Conservation (phyloP, 2,113 vertebrate genomes). For the Tamias sibiricus region DNA sequence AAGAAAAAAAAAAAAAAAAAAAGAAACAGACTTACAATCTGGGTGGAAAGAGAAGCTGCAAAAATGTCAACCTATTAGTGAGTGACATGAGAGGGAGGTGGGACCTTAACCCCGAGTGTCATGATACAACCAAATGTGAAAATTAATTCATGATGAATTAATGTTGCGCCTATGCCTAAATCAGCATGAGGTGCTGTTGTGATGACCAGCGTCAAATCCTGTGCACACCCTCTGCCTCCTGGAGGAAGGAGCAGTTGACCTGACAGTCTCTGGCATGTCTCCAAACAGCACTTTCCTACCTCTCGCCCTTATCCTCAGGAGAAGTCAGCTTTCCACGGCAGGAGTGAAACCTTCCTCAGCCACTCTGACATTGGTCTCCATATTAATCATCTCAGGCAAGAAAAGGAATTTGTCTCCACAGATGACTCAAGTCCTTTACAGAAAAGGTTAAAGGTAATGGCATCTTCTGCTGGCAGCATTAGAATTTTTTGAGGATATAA, state of each 20-base stretch:
- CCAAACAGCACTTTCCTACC: background rate
- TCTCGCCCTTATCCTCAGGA: background rate
- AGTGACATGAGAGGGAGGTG: background rate
- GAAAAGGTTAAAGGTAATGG: slow-evolving; percentile 52
- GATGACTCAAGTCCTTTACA: background rate
- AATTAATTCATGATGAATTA: background rate
- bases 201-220: rapidly evolving
- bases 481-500: slow-evolving; percentile 8
- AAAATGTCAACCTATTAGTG: background rate
- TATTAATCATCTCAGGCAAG: slow-evolving; percentile 7
- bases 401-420: slow-evolving; percentile 52
- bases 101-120: background rate
- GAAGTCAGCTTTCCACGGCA: background rate
- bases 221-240: rapidly evolving
- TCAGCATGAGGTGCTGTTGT: rapidly evolving
- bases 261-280: background rate
- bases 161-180: background rate
- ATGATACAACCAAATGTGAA: background rate
- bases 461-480: slow-evolving; percentile 62
- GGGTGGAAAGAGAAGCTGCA: background rate
- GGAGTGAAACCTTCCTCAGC: background rate
- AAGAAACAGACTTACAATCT: background rate
- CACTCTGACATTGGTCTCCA: background rate
- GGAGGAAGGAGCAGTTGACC: background rate
- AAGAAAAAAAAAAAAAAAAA: background rate